phyloP scores from a whole-genome alignment of 2,888 invertebrate genomes.

The Euzophera pinguis region DNA sequence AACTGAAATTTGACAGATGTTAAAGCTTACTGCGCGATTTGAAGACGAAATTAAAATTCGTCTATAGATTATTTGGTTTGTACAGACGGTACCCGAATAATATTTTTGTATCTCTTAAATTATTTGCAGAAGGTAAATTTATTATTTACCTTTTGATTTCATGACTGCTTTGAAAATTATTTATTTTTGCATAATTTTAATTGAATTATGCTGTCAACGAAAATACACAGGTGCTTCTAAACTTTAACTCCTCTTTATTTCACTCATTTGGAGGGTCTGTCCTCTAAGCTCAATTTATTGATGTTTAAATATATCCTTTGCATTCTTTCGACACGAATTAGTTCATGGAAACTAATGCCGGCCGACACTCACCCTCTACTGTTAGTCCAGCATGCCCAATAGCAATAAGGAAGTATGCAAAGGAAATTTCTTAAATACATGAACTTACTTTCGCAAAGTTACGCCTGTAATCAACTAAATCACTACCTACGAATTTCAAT shows the following conservation, averaged over 20 bases:
- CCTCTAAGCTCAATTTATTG: too few relatives aligned
- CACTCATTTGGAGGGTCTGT: neutral
- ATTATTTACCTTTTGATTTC: neutral
- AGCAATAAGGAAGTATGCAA: too few relatives aligned
- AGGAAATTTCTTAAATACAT: too few relatives aligned
- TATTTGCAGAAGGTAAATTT: neutral
- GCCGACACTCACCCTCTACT: too few relatives aligned
- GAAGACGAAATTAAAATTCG: neutral
- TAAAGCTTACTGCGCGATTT: neutral
- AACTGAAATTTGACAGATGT: constrained; percentile 1
- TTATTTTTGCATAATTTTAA: neutral
- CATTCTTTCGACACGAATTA: too few relatives aligned
- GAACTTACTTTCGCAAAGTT: too few relatives aligned
- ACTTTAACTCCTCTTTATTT: neutral
- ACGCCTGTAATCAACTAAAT: neutral
- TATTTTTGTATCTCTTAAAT: constrained; percentile 1
- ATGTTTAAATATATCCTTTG: too few relatives aligned
- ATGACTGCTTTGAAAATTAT: neutral
- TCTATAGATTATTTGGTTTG: neutral
- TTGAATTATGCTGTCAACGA: neutral
- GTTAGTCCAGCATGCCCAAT: too few relatives aligned
- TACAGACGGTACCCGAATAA: neutral
- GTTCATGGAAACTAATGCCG: too few relatives aligned
- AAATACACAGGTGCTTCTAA: constrained; percentile 4
- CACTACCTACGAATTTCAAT: neutral